Evolutionary conservation across 2,888 invertebrate genomes (phyloP).

Genomic region (Apodemia mormo): DNA sequence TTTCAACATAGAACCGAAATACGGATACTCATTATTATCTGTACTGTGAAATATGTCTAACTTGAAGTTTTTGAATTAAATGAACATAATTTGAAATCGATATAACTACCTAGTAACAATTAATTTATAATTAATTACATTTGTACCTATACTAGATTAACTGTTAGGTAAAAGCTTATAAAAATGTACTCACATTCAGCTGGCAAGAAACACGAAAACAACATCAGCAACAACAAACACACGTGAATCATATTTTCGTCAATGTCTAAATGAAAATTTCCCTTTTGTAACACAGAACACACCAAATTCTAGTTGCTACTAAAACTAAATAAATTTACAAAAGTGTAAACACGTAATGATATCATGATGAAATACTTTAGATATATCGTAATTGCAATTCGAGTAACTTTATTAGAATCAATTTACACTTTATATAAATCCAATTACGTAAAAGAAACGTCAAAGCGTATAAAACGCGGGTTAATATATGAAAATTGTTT

Average conservation of each 20-base stretch:
- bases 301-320: not conserved
- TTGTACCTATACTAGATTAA: not conserved
- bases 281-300: slow-evolving; percentile 18
- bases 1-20: no score
- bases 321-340: not conserved
- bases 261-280: slow-evolving; percentile 28
- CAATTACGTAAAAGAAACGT: slow-evolving; percentile 1
- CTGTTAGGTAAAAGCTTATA: not conserved
- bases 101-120: no score
- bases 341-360: not conserved
- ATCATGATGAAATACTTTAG: not conserved
- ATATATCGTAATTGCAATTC: not conserved
- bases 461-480: not conserved
- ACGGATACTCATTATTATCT: no score
- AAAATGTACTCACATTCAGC: slow-evolving; percentile 35
- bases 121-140: not conserved
- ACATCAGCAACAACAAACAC: slow-evolving; percentile 37
- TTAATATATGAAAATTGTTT: not conserved
- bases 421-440: not conserved
- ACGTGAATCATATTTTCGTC: slow-evolving; percentile 36
- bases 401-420: not conserved
- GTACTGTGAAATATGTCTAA: no score
- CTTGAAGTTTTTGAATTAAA: no score
- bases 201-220: slow-evolving; percentile 32
- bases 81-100: no score